phyloP scores from a whole-genome alignment of 2,888 invertebrate species.

The Drosophila putrida region DNA sequence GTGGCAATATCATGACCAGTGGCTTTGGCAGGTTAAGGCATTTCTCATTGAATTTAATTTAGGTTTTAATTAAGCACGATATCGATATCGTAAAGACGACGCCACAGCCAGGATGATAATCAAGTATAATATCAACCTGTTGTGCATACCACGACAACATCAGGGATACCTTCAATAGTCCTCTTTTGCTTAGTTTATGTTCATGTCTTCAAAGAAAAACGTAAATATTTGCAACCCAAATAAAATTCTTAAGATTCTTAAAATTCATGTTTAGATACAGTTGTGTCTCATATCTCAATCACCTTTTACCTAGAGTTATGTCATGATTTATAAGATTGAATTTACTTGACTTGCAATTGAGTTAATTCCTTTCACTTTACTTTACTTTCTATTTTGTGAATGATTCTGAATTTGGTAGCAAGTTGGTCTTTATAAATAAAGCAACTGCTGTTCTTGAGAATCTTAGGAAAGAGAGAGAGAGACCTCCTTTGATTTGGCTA shows the following conservation, averaged over 20 bases:
- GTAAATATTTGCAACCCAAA: too few species aligned
- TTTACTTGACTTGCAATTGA: conserved; percentile 34
- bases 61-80: conserved; percentile 73
- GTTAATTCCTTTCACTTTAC: conserved; percentile 37
- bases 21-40: neutral
- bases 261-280: neutral
- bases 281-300: neutral
- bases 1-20: conserved; percentile 7
- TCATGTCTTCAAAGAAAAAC: too few species aligned
- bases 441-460: conserved; percentile 38
- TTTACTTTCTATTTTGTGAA: conserved; percentile 34
- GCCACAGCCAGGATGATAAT: conserved; percentile 54
- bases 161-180: neutral
- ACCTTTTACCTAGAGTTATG: neutral
- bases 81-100: conserved; percentile 49
- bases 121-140: conserved; percentile 66
- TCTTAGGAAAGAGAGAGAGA: conserved; percentile 25
- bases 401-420: conserved; percentile 54
- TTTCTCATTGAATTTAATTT: conserved; percentile 29
- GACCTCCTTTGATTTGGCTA: conserved; percentile 18
- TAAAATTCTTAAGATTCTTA: too few species aligned
- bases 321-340: neutral
- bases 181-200: neutral
- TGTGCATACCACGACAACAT: conserved; percentile 4
- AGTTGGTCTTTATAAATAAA: conserved; percentile 25